Evolutionary conservation across 2,888 invertebrate genomes (phyloP).

Genomic region (Campoplex nolae): DNA sequence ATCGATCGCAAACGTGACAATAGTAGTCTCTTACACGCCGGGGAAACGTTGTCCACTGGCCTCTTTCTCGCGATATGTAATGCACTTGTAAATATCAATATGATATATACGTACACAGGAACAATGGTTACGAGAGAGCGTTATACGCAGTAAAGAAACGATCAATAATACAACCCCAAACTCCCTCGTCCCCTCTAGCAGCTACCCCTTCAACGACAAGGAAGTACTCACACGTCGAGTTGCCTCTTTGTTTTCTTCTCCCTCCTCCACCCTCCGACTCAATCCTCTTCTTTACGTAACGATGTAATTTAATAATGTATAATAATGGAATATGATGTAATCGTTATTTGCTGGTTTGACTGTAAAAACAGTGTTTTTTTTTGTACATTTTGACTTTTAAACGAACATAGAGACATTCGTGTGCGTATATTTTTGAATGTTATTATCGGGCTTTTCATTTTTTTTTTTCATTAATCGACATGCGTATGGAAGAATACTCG

Average conservation of each 20-base stretch:
- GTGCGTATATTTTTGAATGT: too few relatives aligned
- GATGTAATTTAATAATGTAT: not conserved
- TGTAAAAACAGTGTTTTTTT: not conserved
- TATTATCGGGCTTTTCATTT: too few relatives aligned
- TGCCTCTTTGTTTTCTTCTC: not conserved
- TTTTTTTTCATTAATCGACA: too few relatives aligned
- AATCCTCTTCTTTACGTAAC: not conserved
- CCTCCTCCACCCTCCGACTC: not conserved
- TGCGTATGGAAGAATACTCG: too few relatives aligned
- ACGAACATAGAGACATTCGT: too few relatives aligned
- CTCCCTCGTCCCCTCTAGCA: slow-evolving; percentile 9
- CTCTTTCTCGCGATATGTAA: slow-evolving; percentile 33
- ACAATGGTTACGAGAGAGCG: slow-evolving; percentile 48
- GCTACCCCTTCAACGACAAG: slow-evolving; percentile 25
- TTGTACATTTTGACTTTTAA: too few relatives aligned
- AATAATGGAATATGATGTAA: not conserved
- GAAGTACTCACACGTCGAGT: slow-evolving; percentile 13
- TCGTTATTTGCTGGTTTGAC: not conserved
- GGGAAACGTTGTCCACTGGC: slow-evolving; percentile 27
- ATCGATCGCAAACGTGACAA: slow-evolving; percentile 24
- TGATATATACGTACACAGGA: not conserved
- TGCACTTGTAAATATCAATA: not conserved
- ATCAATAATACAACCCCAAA: slow-evolving; percentile 75
- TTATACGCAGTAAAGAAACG: slow-evolving; percentile 68
- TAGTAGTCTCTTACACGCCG: not conserved